These are phyloP conservation scores for Eulemur mongoz DNA, from an alignment of 2,797 vertebrate genomes.

Conservation along the genomic window DNA sequence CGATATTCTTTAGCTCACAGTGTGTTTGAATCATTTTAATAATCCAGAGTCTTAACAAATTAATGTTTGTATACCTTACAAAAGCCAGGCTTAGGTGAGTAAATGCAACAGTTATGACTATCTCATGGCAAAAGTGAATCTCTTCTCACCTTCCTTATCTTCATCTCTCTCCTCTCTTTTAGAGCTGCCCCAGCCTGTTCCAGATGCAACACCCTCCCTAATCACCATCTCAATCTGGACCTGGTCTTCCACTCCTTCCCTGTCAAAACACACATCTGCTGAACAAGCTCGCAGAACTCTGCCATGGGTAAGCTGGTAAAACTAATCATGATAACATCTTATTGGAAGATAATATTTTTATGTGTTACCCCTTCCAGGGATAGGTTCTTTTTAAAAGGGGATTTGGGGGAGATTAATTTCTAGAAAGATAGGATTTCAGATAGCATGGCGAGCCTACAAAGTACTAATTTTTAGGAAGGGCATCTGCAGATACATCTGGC, in stretches of 20 bases:
- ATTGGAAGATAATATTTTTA: background rate
- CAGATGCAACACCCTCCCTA: background rate
- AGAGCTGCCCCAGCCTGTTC: background rate
- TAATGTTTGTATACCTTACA: background rate
- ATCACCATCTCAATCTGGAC: background rate
- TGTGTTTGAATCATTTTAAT: background rate
- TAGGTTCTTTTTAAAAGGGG: background rate
- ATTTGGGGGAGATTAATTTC: conserved; percentile 42
- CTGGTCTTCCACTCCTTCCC: background rate
- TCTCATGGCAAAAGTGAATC: background rate
- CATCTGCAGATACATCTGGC: background rate
- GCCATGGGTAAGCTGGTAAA: background rate
- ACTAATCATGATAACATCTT: background rate
- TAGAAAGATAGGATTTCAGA: conserved; percentile 21
- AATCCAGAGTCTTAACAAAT: background rate
- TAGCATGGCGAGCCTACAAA: background rate
- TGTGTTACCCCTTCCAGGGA: background rate
- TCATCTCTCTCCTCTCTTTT: background rate
- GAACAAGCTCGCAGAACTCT: background rate
- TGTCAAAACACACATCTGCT: background rate
- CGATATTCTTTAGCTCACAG: background rate
- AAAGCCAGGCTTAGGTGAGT: conserved; percentile 10
- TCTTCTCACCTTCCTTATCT: background rate
- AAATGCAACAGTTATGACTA: background rate
- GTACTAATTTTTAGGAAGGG: conserved; percentile 12